Conservation (phyloP, 2,888 invertebrate genomes). For the Hirtodrosophila confusa region DNA sequence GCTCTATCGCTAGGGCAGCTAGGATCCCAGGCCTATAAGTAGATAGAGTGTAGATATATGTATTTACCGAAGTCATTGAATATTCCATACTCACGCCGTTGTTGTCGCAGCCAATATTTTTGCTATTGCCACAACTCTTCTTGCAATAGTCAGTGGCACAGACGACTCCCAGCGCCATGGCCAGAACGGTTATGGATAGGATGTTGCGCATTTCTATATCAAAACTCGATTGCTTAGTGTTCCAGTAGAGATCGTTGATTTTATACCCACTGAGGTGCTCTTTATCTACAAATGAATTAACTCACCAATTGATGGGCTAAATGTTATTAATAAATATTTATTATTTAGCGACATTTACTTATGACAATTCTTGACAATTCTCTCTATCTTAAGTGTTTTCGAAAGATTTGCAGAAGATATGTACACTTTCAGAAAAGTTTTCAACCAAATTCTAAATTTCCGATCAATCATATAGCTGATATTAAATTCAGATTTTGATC, state of each 20-base stretch:
- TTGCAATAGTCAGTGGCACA: slow-evolving; percentile 54
- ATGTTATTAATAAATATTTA: no score
- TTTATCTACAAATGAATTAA: slow-evolving; percentile 13
- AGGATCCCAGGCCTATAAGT: slow-evolving; percentile 45
- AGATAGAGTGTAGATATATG: no score
- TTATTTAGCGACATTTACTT: no score
- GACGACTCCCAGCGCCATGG: slow-evolving; percentile 33
- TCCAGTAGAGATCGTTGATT: slow-evolving; percentile 20
- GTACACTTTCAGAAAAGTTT: no score
- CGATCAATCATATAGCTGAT: no score
- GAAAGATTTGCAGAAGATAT: no score
- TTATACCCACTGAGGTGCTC: slow-evolving; percentile 34
- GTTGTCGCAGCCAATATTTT: slow-evolving; percentile 66
- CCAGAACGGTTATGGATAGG: slow-evolving; percentile 19
- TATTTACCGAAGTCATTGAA: no score
- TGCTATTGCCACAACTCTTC: slow-evolving; percentile 34
- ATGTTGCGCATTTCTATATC: slow-evolving; percentile 47
- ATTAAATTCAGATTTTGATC: no score
- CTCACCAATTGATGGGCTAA: no score
- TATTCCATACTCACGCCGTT: slow-evolving; percentile 45
- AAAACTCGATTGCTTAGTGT: slow-evolving; percentile 34
- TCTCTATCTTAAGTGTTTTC: no score
- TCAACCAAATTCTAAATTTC: no score
- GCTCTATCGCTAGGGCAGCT: slow-evolving; percentile 48
- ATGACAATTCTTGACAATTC: no score